Percentiles rank a stretch among this genome's conserved stretches.
Evolutionary conservation across 2,888 invertebrate species (phyloP).

Genomic region (Stegana nigrithorax): DNA sequence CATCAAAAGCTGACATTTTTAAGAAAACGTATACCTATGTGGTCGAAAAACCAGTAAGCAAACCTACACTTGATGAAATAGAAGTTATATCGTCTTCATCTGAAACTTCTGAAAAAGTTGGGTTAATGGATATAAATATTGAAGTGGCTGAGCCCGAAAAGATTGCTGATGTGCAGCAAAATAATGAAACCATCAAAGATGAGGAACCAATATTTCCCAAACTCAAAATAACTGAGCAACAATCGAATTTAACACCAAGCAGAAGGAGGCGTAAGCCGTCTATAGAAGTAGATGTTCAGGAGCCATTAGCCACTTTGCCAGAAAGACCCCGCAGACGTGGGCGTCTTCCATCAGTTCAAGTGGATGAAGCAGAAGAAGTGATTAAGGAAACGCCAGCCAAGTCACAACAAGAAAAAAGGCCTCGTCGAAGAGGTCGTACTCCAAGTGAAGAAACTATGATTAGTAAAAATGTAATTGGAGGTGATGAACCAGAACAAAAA

Average conservation of each 20-base stretch:
- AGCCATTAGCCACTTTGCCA: background rate
- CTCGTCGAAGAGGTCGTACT: background rate
- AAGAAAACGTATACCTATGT: no score
- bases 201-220: no score
- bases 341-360: no score
- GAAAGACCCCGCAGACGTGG: no score
- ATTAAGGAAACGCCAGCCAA: constrained; percentile 1
- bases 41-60: no score
- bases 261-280: no score
- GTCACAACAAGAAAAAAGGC: no score
- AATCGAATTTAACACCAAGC: no score
- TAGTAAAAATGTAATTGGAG: no score
- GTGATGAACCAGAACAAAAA: no score
- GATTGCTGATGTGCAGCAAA: background rate
- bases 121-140: background rate
- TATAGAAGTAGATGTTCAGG: background rate
- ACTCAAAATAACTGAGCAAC: no score
- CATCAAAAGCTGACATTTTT: background rate
- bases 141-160: background rate
- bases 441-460: background rate
- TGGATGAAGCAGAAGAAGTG: background rate
- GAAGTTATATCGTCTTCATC: background rate
- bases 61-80: no score
- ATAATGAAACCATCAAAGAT: background rate
- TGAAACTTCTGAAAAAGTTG: background rate